Evolutionary conservation across 2,888 invertebrate species (phyloP), one percentile per base, ranked within the genome.

Genomic region (Caenorhabditis japonica): DNA sequence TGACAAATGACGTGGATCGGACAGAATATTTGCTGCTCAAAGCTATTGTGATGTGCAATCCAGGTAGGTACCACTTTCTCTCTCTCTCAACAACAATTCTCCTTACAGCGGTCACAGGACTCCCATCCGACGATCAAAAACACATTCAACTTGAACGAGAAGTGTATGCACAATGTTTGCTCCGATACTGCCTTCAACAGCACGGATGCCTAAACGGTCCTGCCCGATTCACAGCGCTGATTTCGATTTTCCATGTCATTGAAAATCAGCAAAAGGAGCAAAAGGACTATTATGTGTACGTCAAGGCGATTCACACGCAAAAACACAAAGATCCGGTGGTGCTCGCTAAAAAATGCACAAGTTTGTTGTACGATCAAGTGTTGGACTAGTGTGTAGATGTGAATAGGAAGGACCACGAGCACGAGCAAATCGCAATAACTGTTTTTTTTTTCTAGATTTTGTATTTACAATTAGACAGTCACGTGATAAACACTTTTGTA

Each of bases 311-410:
- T 8, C 62, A 62, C 36, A 46, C 19, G 21, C 53, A 53, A 23
- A 62, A 53, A 17, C 62, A 62, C 52, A 61, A 52, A 25, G 61
- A 61, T 38, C 61, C 61, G 15, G 53, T 19, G 19, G 47, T 33
- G 8, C 13, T 55, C 52, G 44, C 21, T 17, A 55, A 64, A 41
- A 64, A 64, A 25, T 64, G 64, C 38, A 51, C 56, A 12, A 56
- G 55, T 41, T 25, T 43, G 3, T 13, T 64, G 23, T 64, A 56
- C 39, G 64, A 64, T 64, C 41, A 64, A 13, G 36, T 64, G 4
- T 56, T 64, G 64, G 64, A 56, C 8, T 25, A 41, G 7, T 62
- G 53, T n/a, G n/a, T n/a, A n/a, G n/a, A n/a, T n/a, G n/a, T n/a
- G n/a, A n/a, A n/a, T n/a, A n/a, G n/a, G n/a, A n/a, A n/a, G n/a